Percentiles rank a stretch among this genome's conserved stretches.
Conservation (phyloP, 1,140 invertebrate species). For the Paraescarpia echinospica region DNA sequence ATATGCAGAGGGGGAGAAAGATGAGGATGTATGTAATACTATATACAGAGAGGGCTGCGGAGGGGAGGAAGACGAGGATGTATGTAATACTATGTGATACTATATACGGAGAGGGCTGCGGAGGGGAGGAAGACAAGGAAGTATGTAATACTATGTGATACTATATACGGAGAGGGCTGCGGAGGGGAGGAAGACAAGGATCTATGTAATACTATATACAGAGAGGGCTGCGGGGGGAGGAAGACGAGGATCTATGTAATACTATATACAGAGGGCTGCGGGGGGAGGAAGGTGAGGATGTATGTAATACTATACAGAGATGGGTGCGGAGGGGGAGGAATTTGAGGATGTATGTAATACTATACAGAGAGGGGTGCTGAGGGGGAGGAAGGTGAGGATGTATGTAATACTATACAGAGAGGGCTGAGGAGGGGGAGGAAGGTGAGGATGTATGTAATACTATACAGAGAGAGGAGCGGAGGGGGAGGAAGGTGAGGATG, state of each 20-base stretch:
- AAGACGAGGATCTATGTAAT: not conserved
- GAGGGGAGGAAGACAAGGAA: slow-evolving; percentile 72
- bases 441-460: slow-evolving; percentile 68
- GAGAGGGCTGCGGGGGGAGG: slow-evolving; percentile 65
- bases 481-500: slow-evolving; percentile 71
- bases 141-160: not conserved
- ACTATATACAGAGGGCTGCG: slow-evolving; percentile 83
- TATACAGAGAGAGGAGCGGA: slow-evolving; percentile 82
- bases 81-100: not conserved
- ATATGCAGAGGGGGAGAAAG: not conserved
- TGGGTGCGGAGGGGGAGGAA: no score
- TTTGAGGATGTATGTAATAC: no score
- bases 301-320: not conserved
- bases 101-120: slow-evolving; percentile 66
- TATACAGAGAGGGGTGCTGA: no score
- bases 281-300: slow-evolving; percentile 73
- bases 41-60: slow-evolving; percentile 66
- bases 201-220: not conserved
- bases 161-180: slow-evolving; percentile 67
- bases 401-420: slow-evolving; percentile 41
- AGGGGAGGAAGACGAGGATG: slow-evolving; percentile 70
- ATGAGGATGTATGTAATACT: not conserved
- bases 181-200: slow-evolving; percentile 72
- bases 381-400: not conserved
- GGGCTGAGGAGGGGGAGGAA: slow-evolving; percentile 69